phyloP scores from a whole-genome alignment of 2,797 vertebrate species.

The Ptychobarbus kaznakovi region DNA sequence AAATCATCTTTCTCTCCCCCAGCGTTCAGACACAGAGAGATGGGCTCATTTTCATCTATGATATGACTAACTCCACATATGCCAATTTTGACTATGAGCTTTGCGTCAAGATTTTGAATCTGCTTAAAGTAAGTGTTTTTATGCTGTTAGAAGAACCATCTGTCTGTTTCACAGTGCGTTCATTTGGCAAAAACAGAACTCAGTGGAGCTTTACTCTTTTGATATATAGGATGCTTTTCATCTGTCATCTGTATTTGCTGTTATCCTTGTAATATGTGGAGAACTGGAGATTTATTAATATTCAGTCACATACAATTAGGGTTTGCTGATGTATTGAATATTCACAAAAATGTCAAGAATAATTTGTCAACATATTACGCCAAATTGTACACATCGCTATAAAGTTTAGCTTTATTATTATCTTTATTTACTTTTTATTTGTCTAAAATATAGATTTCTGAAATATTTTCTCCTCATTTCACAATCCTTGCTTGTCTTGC shows the following conservation, averaged over 20 bases:
- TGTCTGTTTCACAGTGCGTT: background rate
- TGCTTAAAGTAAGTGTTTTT: slow-evolving; percentile 80
- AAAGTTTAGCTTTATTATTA: too few species aligned
- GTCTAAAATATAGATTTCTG: background rate
- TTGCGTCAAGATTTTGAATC: slow-evolving; percentile 87
- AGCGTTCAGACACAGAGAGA: slow-evolving; percentile 86
- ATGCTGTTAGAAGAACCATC: background rate
- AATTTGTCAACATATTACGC: background rate
- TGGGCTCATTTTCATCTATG: slow-evolving; percentile 88
- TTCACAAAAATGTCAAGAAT: background rate
- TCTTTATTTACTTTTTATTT: background rate
- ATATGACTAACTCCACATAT: slow-evolving; percentile 88
- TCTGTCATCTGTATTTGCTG: slow-evolving; percentile 1
- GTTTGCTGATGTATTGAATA: background rate
- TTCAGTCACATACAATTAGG: background rate
- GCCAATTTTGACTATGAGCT: slow-evolving; percentile 88
- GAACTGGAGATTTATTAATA: background rate
- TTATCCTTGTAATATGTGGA: background rate
- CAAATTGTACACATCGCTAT: background rate
- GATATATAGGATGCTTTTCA: slow-evolving; percentile 2
- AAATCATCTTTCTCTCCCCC: slow-evolving; percentile 7
- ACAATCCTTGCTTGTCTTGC: background rate
- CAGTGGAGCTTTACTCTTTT: background rate
- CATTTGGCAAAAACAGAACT: background rate
- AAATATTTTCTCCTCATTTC: background rate